These are phyloP conservation scores for Magallana ariakensis DNA, from an alignment of 1,140 invertebrate species.

Conservation along the genomic window DNA sequence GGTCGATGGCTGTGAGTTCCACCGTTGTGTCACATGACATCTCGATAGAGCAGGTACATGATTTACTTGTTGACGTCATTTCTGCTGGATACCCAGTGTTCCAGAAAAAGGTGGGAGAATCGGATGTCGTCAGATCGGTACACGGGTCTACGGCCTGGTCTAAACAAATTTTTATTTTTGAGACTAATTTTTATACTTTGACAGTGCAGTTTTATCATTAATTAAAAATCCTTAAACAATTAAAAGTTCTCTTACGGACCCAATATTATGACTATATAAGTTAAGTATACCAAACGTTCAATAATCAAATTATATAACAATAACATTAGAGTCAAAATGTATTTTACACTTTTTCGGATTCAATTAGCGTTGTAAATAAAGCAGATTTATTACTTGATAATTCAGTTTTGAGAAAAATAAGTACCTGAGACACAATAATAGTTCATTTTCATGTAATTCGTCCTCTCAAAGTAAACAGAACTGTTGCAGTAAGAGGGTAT, in stretches of 20 bases:
- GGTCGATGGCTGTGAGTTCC: constrained; percentile 40
- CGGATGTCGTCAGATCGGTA: constrained; percentile 34
- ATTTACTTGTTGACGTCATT: not conserved
- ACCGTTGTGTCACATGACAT: constrained; percentile 30
- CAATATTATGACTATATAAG: too few species aligned
- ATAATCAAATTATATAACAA: too few species aligned
- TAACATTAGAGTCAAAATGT: too few species aligned
- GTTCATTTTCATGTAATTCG: constrained; percentile 51
- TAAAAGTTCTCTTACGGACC: too few species aligned
- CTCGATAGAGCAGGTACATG: constrained; percentile 48
- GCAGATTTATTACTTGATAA: too few species aligned
- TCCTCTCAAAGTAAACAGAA: constrained; percentile 33
- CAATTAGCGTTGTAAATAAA: too few species aligned
- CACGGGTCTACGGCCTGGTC: constrained; percentile 49
- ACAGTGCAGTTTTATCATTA: too few species aligned
- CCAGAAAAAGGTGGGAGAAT: constrained; percentile 44
- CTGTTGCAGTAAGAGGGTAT: constrained; percentile 2
- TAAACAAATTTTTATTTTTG: too few species aligned
- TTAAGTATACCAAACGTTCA: too few species aligned
- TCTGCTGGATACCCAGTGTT: constrained; percentile 42
- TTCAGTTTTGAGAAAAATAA: not conserved
- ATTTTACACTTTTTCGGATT: too few species aligned
- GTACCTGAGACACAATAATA: constrained; percentile 45
- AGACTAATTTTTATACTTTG: too few species aligned
- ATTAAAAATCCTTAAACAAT: too few species aligned